phyloP scores from a whole-genome alignment of 2,888 invertebrate species.

The Drosophila anomelani region DNA sequence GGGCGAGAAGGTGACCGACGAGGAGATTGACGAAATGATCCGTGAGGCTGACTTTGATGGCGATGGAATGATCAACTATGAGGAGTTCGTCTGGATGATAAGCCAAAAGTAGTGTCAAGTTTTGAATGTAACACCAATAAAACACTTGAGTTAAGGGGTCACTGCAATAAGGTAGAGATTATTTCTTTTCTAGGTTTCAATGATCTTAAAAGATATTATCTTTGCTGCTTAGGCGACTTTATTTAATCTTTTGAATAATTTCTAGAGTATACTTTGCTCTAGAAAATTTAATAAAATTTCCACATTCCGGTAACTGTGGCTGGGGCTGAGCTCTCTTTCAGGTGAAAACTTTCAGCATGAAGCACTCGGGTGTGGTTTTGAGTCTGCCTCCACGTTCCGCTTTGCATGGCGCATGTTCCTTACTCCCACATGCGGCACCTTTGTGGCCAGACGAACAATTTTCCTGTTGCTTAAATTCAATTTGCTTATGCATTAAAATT shows the following conservation, averaged over 20 bases:
- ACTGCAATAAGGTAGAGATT: background rate
- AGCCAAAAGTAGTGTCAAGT: conserved; percentile 92
- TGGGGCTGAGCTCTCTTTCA: conserved; percentile 11
- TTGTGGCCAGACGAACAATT: conserved; percentile 67
- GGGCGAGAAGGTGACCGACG: conserved; percentile 98
- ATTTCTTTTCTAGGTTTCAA: background rate
- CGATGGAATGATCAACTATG: conserved; percentile 93
- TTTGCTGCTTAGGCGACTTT: background rate
- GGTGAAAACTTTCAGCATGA: conserved; percentile 35
- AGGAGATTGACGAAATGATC: conserved; percentile 99
- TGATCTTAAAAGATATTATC: background rate
- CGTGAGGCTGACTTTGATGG: conserved; percentile 99
- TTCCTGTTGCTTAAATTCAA: conserved; percentile 75
- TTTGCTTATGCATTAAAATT: conserved; percentile 68
- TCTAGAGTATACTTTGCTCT: conserved; percentile 1
- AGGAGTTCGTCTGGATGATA: conserved; percentile 98
- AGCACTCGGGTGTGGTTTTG: conserved; percentile 28
- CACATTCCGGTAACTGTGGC: conserved; percentile 62
- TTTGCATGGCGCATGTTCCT: background rate
- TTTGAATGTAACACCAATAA: conserved; percentile 6
- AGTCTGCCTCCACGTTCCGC: conserved; percentile 1
- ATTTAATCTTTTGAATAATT: conserved; percentile 7
- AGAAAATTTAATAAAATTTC: conserved; percentile 37
- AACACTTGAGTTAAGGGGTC: background rate
- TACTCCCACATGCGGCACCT: conserved; percentile 47